A percentile compares a stretch with the other conserved stretches of the same genome.
Evolutionary conservation across 2,113 vertebrate genomes (phyloP).

Genomic region (Pelodiscus sinensis): DNA sequence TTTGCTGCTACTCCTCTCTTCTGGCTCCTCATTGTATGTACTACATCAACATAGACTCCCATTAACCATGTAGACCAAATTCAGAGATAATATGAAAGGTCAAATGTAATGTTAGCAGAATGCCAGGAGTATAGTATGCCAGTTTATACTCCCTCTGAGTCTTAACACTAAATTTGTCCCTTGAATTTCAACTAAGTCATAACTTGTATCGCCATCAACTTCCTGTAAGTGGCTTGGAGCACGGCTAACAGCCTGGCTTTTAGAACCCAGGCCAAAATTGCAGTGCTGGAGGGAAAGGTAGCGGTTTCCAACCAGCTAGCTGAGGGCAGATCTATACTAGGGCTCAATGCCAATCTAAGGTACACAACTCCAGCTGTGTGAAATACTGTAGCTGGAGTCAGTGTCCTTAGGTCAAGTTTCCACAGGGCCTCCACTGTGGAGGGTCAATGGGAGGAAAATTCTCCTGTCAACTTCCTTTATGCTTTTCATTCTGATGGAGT

Average conservation of each 20-base stretch:
- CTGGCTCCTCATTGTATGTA: neutral
- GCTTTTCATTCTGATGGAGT: no score
- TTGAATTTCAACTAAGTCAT: neutral
- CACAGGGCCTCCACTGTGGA: no score
- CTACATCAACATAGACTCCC: neutral
- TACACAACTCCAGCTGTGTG: no score
- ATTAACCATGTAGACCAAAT: neutral
- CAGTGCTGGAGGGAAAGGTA: neutral
- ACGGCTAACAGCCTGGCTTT: neutral
- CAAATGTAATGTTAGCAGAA: neutral
- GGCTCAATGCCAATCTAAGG: no score
- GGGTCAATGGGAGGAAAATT: no score
- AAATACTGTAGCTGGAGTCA: no score
- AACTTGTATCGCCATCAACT: neutral
- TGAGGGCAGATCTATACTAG: no score
- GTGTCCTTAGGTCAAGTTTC: no score
- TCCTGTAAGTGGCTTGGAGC: neutral
- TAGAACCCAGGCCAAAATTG: neutral
- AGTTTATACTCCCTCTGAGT: neutral
- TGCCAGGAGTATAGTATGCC: neutral
- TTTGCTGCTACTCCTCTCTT: neutral
- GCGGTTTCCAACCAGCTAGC: neutral
- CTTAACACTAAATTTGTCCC: neutral
- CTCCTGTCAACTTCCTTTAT: no score
- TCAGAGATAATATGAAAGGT: neutral